These are phyloP conservation scores for Cirrhinus mrigala DNA, from an alignment of 2,797 vertebrate species.

Conservation along the genomic window DNA sequence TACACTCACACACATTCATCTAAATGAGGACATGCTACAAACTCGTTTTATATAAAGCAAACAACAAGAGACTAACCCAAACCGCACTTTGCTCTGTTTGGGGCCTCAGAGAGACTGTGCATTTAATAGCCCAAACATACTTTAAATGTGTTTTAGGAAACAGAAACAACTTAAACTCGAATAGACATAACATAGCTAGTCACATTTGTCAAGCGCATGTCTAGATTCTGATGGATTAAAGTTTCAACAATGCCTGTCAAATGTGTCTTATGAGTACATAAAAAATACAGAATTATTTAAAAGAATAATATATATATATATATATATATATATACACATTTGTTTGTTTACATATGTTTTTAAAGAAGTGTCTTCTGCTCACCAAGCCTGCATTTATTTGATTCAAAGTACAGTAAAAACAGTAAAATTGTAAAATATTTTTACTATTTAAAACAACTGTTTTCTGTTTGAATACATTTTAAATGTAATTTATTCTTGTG, in stretches of 20 bases:
- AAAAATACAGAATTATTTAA: too few species aligned
- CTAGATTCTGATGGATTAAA: neutral
- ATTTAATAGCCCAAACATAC: neutral
- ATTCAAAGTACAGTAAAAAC: too few species aligned
- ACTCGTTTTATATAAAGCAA: neutral
- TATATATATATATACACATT: too few species aligned
- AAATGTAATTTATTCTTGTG: too few species aligned
- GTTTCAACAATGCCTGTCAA: neutral
- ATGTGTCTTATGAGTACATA: neutral
- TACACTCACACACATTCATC: conserved; percentile 36
- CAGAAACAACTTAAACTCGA: neutral
- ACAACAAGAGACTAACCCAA: neutral
- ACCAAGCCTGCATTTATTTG: too few species aligned
- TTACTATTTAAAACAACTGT: too few species aligned
- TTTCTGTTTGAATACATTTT: too few species aligned
- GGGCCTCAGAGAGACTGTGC: neutral
- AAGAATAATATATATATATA: too few species aligned
- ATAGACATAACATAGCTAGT: neutral
- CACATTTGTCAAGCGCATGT: neutral
- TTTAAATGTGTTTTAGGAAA: neutral
- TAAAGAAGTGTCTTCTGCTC: too few species aligned
- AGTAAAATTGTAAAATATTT: too few species aligned
- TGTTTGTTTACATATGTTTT: too few species aligned
- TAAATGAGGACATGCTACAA: neutral
- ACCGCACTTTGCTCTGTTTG: neutral